A percentile compares a stretch with the other conserved stretches of the same genome.
These are phyloP conservation scores for Arctia plantaginis DNA, from an alignment of 2,888 invertebrate genomes.

Conservation along the genomic window DNA sequence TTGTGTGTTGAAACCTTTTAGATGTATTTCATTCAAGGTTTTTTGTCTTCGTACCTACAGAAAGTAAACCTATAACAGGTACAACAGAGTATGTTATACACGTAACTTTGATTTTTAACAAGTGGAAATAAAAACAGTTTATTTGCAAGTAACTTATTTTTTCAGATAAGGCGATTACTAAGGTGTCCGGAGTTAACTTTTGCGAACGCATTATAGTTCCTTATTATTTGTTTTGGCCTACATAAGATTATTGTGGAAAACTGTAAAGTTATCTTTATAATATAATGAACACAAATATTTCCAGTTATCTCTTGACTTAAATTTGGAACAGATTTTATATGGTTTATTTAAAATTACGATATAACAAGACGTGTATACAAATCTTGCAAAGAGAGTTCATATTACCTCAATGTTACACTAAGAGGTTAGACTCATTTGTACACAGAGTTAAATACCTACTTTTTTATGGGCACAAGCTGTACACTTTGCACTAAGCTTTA, in stretches of 20 bases:
- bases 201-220: neutral
- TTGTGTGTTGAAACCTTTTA: constrained; percentile 31
- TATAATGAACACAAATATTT: neutral
- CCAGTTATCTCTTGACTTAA: neutral
- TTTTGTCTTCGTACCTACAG: constrained; percentile 15
- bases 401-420: too few species aligned
- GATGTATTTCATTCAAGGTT: constrained; percentile 27
- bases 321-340: too few species aligned
- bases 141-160: neutral
- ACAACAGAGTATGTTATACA: neutral
- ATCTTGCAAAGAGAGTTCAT: too few species aligned
- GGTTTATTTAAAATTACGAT: too few species aligned
- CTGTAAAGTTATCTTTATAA: neutral
- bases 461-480: too few species aligned
- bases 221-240: neutral
- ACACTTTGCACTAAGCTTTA: too few species aligned
- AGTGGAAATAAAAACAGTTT: neutral
- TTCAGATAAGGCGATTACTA: neutral
- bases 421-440: too few species aligned
- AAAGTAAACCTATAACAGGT: neutral
- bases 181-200: neutral
- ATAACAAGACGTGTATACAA: too few species aligned
- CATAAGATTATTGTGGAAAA: neutral
- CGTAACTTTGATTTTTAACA: neutral
- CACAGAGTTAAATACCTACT: too few species aligned